A percentile compares a stretch with the other conserved stretches of the same genome.
phyloP scores from a whole-genome alignment of 2,113 vertebrate genomes.

The Oceanites oceanicus region DNA sequence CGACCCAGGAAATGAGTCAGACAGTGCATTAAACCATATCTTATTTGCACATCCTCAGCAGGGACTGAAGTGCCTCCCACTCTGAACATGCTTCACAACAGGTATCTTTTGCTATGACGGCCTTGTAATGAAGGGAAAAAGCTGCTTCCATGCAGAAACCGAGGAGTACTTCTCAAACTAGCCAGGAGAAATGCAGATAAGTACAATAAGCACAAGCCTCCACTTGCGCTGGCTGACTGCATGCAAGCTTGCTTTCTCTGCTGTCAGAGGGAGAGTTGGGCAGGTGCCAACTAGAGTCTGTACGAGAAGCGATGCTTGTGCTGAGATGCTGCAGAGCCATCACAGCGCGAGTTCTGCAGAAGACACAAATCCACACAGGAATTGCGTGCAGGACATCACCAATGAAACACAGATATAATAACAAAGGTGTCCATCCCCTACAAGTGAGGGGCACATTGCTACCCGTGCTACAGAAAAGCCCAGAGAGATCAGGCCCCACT shows the following conservation, averaged over 20 bases:
- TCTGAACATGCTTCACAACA: background rate
- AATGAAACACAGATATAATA: accelerated
- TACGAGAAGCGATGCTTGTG: accelerated
- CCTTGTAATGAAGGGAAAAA: background rate
- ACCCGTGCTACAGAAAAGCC: background rate
- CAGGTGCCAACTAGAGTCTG: background rate
- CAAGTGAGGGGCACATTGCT: background rate
- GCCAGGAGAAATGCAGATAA: too few species aligned
- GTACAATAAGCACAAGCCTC: background rate
- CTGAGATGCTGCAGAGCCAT: background rate
- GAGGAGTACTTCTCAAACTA: background rate
- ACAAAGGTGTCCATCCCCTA: background rate
- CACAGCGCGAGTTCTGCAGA: background rate
- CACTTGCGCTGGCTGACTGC: accelerated
- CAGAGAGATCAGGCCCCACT: too few species aligned
- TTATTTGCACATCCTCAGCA: background rate
- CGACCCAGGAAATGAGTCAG: background rate
- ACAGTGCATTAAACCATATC: background rate
- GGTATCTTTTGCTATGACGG: accelerated
- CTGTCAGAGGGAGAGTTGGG: background rate
- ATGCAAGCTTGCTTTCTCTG: background rate
- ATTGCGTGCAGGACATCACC: too few species aligned
- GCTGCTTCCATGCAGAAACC: background rate
- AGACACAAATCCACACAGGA: background rate
- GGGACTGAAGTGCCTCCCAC: background rate